Evolutionary conservation across 2,797 vertebrate species (phyloP), one percentile per base, ranked within the genome.

Genomic region (Cuculus canorus): DNA sequence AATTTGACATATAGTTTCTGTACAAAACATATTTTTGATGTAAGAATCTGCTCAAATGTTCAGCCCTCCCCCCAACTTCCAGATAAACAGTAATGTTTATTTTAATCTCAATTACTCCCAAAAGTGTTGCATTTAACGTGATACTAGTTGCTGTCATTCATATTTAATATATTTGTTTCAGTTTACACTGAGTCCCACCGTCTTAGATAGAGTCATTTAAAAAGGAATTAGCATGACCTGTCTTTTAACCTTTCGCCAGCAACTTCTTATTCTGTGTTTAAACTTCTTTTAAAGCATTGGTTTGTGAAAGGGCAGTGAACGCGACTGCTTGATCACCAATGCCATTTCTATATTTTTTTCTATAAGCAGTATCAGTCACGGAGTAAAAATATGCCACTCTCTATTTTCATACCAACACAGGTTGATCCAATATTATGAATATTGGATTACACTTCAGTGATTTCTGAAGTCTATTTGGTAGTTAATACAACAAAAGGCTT

Each of bases 1-100:
- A 95, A 93, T 95, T 93, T 96, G 78, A 65, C 57, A 17, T 86
- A 86, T 11, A 71, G 65, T 85, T 95, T 91, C 92, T 95, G 57
- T 94, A 90, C 93, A 91, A 96, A 97, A 95, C 92, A 93, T 79
- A 54, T 96, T 97, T 91, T 91, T 94, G 76, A 85, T 95, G 17
- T 90, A 83, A 82, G 88, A 97, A 89, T 70, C 82, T 92, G 86
- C 92, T 87, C 18, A 73, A 93, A 89, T 87, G 45, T 96, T 92
- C 93, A 96, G 70, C 56, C 70, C 61, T 64, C 50, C 87, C 73
- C 32, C 79, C 88, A 78, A 14, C 63, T 92, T 89, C 59, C 33
- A 9, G 17, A 71, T 73, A 85, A 93, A 94, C 39, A 88, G 45
- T 76, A 86, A 63, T 86, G 60, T 92, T 93, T 92, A 43, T 96